phyloP scores from a whole-genome alignment of 2,797 vertebrate species.

The Cossypha dichroa region DNA sequence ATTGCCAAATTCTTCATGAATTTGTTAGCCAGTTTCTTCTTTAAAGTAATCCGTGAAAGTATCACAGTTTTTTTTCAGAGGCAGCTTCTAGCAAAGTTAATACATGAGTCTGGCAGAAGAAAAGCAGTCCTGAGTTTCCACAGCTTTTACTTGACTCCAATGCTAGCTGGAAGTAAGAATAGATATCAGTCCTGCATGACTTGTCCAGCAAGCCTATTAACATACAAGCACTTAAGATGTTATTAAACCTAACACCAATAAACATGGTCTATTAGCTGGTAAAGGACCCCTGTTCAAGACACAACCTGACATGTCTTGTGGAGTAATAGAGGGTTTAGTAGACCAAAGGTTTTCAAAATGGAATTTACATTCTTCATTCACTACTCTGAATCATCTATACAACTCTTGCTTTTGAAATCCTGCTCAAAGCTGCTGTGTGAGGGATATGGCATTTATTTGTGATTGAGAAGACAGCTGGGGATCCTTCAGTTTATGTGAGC shows the following conservation, averaged over 20 bases:
- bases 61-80: background rate
- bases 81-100: background rate
- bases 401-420: background rate
- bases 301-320: background rate
- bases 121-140: background rate
- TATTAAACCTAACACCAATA: background rate
- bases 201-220: background rate
- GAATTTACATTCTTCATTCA: background rate
- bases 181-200: background rate
- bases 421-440: background rate
- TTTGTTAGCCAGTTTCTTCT: background rate
- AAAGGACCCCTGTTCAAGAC: background rate
- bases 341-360: conserved; percentile 11
- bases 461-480: background rate
- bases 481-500: background rate
- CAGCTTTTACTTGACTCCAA: background rate
- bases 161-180: background rate
- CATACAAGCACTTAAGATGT: background rate
- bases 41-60: background rate
- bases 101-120: background rate
- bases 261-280: background rate
- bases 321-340: background rate
- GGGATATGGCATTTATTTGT: background rate
- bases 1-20: background rate
- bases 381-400: conserved; percentile 34